Percentiles rank a stretch among this genome's conserved stretches.
These are phyloP conservation scores for Acanthaster planci DNA, from an alignment of 35 echinoderm and acorn worm genomes.

Conservation along the genomic window DNA sequence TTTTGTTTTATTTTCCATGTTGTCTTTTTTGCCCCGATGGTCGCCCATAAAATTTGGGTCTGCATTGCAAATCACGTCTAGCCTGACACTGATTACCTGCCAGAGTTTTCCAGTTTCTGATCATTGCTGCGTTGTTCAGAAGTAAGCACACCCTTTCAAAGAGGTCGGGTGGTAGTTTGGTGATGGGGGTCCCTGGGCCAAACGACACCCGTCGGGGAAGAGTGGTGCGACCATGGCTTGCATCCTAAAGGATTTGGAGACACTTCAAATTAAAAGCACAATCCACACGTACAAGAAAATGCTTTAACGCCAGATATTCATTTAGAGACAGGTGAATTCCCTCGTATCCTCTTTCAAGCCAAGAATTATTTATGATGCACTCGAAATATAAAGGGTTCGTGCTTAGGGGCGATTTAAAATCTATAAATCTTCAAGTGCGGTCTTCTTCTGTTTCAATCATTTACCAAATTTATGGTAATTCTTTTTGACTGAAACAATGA, in stretches of 20 bases:
- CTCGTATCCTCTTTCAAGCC: neutral
- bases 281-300: neutral
- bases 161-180: neutral
- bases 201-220: neutral
- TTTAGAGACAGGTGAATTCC: neutral
- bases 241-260: neutral
- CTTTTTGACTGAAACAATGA: too few species aligned
- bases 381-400: neutral
- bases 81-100: neutral
- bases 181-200: neutral
- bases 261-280: neutral
- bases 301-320: neutral
- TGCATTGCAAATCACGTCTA: neutral
- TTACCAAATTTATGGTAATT: too few species aligned
- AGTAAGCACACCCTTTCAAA: conserved; percentile 4
- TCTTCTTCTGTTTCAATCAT: too few species aligned
- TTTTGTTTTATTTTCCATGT: neutral
- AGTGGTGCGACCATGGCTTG: neutral
- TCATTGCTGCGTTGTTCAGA: neutral
- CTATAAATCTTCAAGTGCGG: too few species aligned
- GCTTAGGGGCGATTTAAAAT: too few species aligned
- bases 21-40: too few species aligned
- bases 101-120: conserved; percentile 7
- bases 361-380: neutral
- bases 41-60: neutral